These are phyloP conservation scores for Eptatretus atami DNA, from an alignment of 2,797 vertebrate genomes.

Conservation along the genomic window DNA sequence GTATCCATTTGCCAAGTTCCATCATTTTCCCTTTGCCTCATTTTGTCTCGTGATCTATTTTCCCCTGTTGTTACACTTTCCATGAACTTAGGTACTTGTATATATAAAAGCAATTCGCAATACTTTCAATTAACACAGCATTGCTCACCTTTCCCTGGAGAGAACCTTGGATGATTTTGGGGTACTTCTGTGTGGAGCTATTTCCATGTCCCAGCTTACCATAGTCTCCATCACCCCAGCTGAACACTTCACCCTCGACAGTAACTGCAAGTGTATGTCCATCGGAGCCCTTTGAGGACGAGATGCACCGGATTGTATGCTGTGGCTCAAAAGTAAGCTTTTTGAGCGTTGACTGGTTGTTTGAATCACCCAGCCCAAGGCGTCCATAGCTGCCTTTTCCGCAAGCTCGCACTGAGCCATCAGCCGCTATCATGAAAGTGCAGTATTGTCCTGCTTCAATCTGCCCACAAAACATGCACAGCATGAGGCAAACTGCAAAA, in stretches of 20 bases:
- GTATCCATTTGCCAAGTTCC: no score
- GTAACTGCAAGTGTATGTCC: slow-evolving; percentile 34
- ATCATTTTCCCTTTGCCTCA: no score
- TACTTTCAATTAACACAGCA: no score
- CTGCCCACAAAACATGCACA: slow-evolving; percentile 12
- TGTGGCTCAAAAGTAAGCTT: slow-evolving; percentile 36
- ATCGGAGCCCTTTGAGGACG: slow-evolving; percentile 35
- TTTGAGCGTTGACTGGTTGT: slow-evolving; percentile 35
- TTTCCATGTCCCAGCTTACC: slow-evolving; percentile 35
- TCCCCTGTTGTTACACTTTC: no score
- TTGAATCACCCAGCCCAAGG: slow-evolving; percentile 30
- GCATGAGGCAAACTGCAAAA: neutral
- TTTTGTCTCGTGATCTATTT: no score
- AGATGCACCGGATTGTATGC: slow-evolving; percentile 34
- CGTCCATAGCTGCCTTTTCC: slow-evolving; percentile 37
- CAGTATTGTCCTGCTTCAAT: slow-evolving; percentile 40
- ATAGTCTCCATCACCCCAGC: slow-evolving; percentile 36
- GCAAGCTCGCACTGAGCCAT: slow-evolving; percentile 33
- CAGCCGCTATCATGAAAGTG: slow-evolving; percentile 32
- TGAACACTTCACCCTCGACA: slow-evolving; percentile 36
- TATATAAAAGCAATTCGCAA: no score
- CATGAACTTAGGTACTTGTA: no score
- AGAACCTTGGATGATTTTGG: slow-evolving; percentile 34
- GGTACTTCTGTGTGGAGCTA: slow-evolving; percentile 36
- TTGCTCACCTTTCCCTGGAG: slow-evolving; percentile 29